Percentiles rank a stretch among this genome's conserved stretches.
These are phyloP conservation scores for Pollimyrus isidori DNA, from an alignment of 2,113 vertebrate genomes.

Conservation along the genomic window DNA sequence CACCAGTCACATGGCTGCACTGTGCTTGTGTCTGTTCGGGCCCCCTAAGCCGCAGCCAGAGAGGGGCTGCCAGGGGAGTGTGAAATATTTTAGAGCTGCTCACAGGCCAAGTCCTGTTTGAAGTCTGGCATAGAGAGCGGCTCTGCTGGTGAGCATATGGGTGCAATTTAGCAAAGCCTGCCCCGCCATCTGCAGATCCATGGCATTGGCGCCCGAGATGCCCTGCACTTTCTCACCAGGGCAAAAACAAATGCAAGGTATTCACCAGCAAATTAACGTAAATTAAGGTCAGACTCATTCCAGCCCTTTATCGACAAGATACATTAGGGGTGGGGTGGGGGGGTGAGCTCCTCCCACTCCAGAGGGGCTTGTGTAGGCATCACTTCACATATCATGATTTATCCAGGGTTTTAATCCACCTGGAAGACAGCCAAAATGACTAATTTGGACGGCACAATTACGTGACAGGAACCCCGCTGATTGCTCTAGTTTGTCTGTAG, in stretches of 20 bases:
- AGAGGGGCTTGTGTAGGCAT: slow-evolving; percentile 36
- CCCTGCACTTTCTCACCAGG: not conserved
- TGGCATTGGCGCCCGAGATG: not conserved
- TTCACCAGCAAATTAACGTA: slow-evolving; percentile 3
- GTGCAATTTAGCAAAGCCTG: slow-evolving; percentile 47
- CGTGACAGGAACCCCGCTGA: slow-evolving; percentile 43
- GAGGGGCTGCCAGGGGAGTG: not conserved
- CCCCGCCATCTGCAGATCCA: slow-evolving; percentile 41
- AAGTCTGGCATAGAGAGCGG: slow-evolving; percentile 15
- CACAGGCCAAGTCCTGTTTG: slow-evolving; percentile 21
- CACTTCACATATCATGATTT: slow-evolving; percentile 33
- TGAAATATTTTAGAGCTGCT: slow-evolving; percentile 18
- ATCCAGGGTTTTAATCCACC: slow-evolving; percentile 42
- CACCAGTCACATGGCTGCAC: not conserved
- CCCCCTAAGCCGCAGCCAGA: not conserved
- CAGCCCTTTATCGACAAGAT: not conserved
- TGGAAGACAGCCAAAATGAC: slow-evolving; percentile 41
- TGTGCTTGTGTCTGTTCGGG: not conserved
- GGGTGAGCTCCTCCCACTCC: not conserved
- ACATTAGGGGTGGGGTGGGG: not conserved
- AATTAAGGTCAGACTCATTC: not conserved
- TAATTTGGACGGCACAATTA: slow-evolving; percentile 46
- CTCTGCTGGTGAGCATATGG: slow-evolving; percentile 43
- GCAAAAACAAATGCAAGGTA: slow-evolving; percentile 4
- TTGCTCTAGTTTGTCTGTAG: slow-evolving; percentile 35